Evolutionary conservation across 2,113 vertebrate genomes (phyloP), one percentile per base, ranked within the genome.

Genomic region (Crocuta crocuta): DNA sequence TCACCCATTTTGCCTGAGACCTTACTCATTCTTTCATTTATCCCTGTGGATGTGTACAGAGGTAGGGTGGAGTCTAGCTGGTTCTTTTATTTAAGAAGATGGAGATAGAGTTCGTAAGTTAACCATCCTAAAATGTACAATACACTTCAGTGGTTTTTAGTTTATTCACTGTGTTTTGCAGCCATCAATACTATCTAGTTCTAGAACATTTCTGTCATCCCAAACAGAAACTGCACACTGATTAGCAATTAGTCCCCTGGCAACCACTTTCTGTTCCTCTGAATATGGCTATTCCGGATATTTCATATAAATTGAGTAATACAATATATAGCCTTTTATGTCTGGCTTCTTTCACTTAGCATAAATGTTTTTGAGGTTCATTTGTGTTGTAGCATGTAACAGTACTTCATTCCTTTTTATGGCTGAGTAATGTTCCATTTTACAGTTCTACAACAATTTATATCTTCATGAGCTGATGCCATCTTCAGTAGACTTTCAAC

Each of bases 351-450:
- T 73, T 94, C 53, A 82, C 88, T 50, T 79, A 90, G 73, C 89
- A 66, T 90, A 79, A 79, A 90, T 39, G 58, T 83, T 73, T 94
- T 85, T 71, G 70, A 76, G 28, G 16, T 95, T 79, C 39, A 15
- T 55, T 50, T 86, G 33, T 86, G 10, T 86, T 48, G 43, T 26
- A 70, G 23, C 50, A 35, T 88, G 17, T 94, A 88, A 70, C 74
- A 88, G 65, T 88, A 80, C 84, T 61, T 79, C 21, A 53, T 73
- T 88, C 48, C 26, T 93, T 89, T 89, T 43, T 33, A 74, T 93
- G 70, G 28, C 23, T 66, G 10, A 93, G 61, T 89, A 93, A 58
- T 78, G 35, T 84, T 89, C n/a, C 58, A 76, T 83, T 73, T 45
- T 93, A 31, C 83, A 66, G 19, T 89, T 82, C 68, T 35, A 78